Base-by-base conservation (phyloP, 2,113 vertebrate species). In the Nesospiza acunhae region DNA sequence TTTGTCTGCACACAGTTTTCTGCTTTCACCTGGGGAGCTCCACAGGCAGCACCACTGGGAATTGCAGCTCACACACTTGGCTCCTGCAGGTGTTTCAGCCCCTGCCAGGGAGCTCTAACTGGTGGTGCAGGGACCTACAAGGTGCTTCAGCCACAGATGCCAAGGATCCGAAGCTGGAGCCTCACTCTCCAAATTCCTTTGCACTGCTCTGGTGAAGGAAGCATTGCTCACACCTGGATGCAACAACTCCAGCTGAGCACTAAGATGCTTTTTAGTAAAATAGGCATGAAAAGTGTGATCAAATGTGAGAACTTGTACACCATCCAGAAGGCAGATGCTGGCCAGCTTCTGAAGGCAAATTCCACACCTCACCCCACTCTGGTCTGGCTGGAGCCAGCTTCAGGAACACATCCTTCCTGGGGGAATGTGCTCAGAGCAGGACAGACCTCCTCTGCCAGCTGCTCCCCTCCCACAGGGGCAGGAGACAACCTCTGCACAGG, bases 321-420 rank as follows among this genome's bases (percentile, higher is more conserved):
- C 72, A 72, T n/a, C 33, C 84, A 80, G 42, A 17, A 66, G 58
- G 72, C 59, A 94, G 92, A 91, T 89, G 63, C 67, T 85, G 77
- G 49, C 55, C 92, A 93, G 90, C 79, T 95, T 88, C 84, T 94
- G 64, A 75, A 95, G 70, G 75, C 78, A 73, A 64, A 63, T 50
- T 76, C 93, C 69, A 44, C 58, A 39, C 49, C 4, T 1, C 78
- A 27, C 39, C 15, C 30, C 5, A 4, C 60, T 84, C 39, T 35
- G 73, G 13, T 64, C 41, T 6, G 55, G 39, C 41, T 53, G 84
- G 62, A 92, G 53, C 62, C 83, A 80, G 78, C 50, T 67, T 24
- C 66, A 91, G 88, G 73, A 81, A 42, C 16, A 41, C 83, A 27
- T 90, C 67, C 73, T 81, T 84, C 87, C 91, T 53, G 15, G 15